A percentile compares a stretch with the other conserved stretches of the same genome.
phyloP scores from a whole-genome alignment of 2,797 vertebrate genomes.

The Clamator glandarius region DNA sequence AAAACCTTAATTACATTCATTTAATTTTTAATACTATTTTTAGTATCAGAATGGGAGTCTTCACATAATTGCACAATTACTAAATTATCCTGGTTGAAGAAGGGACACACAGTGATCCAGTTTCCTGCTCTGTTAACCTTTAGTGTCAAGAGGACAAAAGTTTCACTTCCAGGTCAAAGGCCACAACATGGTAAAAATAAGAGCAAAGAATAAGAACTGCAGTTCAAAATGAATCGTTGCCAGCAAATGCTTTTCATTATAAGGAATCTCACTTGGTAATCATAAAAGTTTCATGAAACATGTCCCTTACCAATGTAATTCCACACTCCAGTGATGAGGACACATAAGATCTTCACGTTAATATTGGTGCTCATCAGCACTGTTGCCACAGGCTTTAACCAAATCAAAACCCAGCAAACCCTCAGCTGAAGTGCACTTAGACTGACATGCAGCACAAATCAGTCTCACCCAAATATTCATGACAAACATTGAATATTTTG shows the following conservation, averaged over 20 bases:
- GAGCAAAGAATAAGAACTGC: conserved; percentile 81
- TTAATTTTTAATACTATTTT: conserved; percentile 89
- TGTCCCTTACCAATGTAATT: neutral
- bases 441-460: neutral
- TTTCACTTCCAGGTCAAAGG: conserved; percentile 94
- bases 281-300: conserved; percentile 9
- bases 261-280: conserved; percentile 54
- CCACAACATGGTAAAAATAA: conserved; percentile 87
- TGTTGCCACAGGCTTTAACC: neutral
- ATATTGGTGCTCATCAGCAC: neutral
- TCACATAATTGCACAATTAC: conserved; percentile 92
- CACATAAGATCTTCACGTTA: neutral
- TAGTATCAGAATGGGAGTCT: conserved; percentile 81
- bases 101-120: conserved; percentile 80
- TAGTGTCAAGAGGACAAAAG: conserved; percentile 82
- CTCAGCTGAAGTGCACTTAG: neutral
- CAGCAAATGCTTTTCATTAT: conserved; percentile 79
- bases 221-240: conserved; percentile 71
- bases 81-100: conserved; percentile 87
- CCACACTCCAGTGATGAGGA: neutral
- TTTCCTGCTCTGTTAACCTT: conserved; percentile 96
- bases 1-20: conserved; percentile 65
- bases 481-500: neutral
- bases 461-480: neutral
- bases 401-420: neutral